Evolutionary conservation across 2,113 vertebrate species (phyloP), one percentile per base, ranked within the genome.

Genomic region (Colistium nudipinnis): DNA sequence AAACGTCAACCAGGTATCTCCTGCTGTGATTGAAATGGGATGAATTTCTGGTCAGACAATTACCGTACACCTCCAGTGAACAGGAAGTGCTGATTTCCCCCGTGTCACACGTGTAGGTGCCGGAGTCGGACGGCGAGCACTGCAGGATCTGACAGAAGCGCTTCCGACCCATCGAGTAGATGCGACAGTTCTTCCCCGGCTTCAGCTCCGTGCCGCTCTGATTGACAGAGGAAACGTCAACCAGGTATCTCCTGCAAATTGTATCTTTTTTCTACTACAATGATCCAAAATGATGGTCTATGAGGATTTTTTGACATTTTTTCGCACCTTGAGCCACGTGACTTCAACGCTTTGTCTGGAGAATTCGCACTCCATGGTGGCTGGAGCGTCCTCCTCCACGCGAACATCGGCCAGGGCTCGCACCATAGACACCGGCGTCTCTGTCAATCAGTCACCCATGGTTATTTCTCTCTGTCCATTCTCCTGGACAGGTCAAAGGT

Each of bases 301-400:
- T 25, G 6, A 51, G 5, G 16, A 33, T 57, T 38, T 54, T 5
- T 51, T 12, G 8, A 3, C n/a, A n/a, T n/a, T 22, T 47, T 19
- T 1, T 27, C 64, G 92, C 85, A 98, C 96, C 96, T 98, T 98
- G 66, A 93, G 76, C 97, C 97, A 98, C 61, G 77, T 94, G 83
- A 96, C 93, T 3, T 95, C 93, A 1, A 89, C 88, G 0, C 92
- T 91, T 65, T 94, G 90, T 64, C 94, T 94, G 73, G 97, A 98
- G 81, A 98, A 89, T 89, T 98, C 94, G 0, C 95, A 97, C 76
- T 99, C 95, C 0, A 98, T 91, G 20, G 90, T 94, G 54, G 92
- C 93, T 0, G 92, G 81, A 13, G 93, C 90, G 0, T 91, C 94
- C 79, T 98, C 96, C 0, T 91, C 94, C 53, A 97, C 89, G 1